Base-by-base conservation (phyloP, 2,888 invertebrate species). In the Drosophila parthenogenetica region DNA sequence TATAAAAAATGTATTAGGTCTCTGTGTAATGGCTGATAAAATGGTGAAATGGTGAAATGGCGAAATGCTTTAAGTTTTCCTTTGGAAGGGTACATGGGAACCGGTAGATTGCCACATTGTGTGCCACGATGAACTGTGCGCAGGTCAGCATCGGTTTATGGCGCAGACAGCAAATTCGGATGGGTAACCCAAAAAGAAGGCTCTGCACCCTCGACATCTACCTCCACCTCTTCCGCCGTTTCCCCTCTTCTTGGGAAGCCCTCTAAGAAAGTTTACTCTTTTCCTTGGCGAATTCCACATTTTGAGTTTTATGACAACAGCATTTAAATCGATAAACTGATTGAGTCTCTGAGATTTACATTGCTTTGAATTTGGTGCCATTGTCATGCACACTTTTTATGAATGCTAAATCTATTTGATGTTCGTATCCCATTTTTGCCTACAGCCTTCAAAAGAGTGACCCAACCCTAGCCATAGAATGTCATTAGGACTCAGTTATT, bases 281-380 rank as follows among this genome's bases (percentile, higher is more conserved):
- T 48, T n/a, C 10, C 29, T 17, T 16, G 19, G 16, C n/a, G 32
- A 40, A 48, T 60, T 57, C 49, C 35, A 63, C 58, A 77, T 78
- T 74, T 78, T 55, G 22, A 66, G 61, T 78, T 81, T 81, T 87
- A 87, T 84, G 81, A 64, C 72, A 73, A 58, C 62, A 50, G 71
- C 88, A 69, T 77, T 79, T 80, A 69, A 88, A 88, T 86, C 81
- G 89, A 83, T 86, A 83, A 81, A 73, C 84, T 75, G 84, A 80
- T 73, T 86, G 84, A 80, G 78, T 76, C 78, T 58, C 69, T 45
- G 62, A 81, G 84, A 84, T 86, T 86, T 73, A 54, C 80, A 75
- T 80, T 88, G 88, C 73, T 69, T 64, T 55, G 63, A 66, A 63
- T 50, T 69, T 32, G 55, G 68, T 68, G 51, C 68, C 64, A 79